Conservation (phyloP, 2,797 vertebrate species). For the Pachyuromys duprasi region DNA sequence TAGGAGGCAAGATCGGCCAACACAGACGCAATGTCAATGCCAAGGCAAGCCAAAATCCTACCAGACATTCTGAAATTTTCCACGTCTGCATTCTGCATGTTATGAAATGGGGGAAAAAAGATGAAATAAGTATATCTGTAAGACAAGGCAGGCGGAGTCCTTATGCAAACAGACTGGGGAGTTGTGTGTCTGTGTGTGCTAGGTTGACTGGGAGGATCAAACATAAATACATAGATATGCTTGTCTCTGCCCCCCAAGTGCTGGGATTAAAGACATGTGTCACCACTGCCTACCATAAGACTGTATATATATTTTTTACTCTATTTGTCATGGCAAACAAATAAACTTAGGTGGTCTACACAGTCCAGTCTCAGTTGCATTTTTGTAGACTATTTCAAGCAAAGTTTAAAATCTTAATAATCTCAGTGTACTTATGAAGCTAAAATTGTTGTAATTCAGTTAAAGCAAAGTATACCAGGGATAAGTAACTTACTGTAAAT, state of each 20-base stretch:
- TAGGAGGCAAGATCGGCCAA: constrained; percentile 31
- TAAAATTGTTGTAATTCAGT: constrained; percentile 44
- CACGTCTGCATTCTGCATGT: constrained; percentile 53
- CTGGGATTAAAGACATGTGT: too few relatives aligned
- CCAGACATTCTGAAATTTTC: constrained; percentile 43
- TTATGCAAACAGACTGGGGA: background rate
- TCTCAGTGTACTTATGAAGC: background rate
- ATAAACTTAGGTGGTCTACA: constrained; percentile 29
- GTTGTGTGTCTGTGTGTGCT: background rate
- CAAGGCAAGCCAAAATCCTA: constrained; percentile 58
- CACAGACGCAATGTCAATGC: constrained; percentile 37
- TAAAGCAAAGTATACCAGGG: constrained; percentile 56
- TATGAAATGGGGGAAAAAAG: constrained; percentile 46
- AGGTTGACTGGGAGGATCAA: background rate
- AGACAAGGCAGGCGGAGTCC: constrained; percentile 22
- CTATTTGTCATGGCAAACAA: background rate
- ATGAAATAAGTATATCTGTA: constrained; percentile 44
- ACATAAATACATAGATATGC: background rate
- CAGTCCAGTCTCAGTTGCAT: background rate
- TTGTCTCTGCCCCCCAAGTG: too few relatives aligned
- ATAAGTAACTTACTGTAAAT: constrained; percentile 48
- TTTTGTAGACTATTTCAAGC: constrained; percentile 46
- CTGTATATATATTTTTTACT: background rate
- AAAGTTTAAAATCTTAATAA: constrained; percentile 58
- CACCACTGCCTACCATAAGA: background rate